These are phyloP conservation scores for Perizoma affinitatum DNA, from an alignment of 2,888 invertebrate genomes.

Conservation along the genomic window DNA sequence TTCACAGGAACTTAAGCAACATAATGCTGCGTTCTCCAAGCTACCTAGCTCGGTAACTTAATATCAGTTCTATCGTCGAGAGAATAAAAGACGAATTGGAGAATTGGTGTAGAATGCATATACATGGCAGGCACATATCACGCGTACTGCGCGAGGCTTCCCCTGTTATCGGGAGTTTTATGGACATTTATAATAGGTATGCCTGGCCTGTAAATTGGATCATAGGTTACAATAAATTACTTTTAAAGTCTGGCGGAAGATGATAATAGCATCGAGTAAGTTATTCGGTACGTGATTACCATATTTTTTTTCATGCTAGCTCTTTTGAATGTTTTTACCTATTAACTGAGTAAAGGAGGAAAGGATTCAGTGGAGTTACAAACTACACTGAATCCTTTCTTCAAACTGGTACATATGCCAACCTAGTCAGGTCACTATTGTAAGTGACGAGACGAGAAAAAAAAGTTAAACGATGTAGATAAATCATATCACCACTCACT, in stretches of 20 bases:
- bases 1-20: neutral
- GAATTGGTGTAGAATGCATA: constrained; percentile 32
- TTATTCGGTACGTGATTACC: too few relatives aligned
- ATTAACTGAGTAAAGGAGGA: too few relatives aligned
- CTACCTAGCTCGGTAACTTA: neutral
- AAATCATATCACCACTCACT: too few relatives aligned
- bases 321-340: too few relatives aligned
- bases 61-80: constrained; percentile 7
- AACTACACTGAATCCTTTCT: too few relatives aligned
- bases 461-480: too few relatives aligned
- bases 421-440: too few relatives aligned
- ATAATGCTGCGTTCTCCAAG: neutral
- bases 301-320: too few relatives aligned
- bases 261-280: neutral
- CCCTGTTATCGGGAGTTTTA: constrained; percentile 27
- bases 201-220: constrained; percentile 1
- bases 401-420: too few relatives aligned
- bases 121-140: constrained; percentile 36
- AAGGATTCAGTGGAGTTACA: too few relatives aligned
- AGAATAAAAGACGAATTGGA: constrained; percentile 18
- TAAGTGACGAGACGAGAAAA: too few relatives aligned
- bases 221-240: neutral
- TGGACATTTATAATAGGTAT: constrained; percentile 2
- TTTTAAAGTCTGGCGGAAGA: neutral
- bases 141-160: constrained; percentile 41